These are phyloP conservation scores for Lagopus leucura DNA, from an alignment of 2,113 vertebrate genomes.

Conservation along the genomic window DNA sequence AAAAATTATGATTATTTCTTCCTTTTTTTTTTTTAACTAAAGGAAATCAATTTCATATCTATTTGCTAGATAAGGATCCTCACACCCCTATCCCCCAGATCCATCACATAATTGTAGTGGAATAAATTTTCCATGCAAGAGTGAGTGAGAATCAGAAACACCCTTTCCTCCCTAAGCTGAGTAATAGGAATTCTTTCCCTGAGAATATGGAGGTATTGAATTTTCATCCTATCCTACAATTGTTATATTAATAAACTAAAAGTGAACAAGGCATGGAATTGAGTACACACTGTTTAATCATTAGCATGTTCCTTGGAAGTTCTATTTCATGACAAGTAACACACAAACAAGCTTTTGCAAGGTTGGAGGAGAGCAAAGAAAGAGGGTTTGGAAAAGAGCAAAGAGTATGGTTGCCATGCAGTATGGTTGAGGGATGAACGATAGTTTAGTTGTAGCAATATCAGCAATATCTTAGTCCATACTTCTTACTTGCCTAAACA, in stretches of 20 bases:
- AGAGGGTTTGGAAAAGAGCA: neutral
- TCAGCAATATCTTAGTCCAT: neutral
- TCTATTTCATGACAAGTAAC: neutral
- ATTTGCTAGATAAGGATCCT: neutral
- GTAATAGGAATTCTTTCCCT: neutral
- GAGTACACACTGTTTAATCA: neutral
- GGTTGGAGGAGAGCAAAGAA: neutral
- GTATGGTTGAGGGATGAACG: neutral
- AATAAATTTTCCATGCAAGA: neutral
- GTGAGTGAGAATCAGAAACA: neutral
- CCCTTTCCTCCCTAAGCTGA: neutral
- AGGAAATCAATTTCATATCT: neutral
- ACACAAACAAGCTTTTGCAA: neutral
- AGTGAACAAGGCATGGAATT: neutral
- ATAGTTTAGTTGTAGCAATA: accelerated
- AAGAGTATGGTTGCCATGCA: neutral
- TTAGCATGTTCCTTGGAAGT: neutral
- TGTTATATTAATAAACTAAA: neutral
- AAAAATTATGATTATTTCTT: neutral
- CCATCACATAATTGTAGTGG: neutral
- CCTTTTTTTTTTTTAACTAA: neutral
- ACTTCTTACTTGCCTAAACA: neutral
- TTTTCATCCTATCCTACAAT: neutral
- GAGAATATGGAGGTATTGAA: neutral
- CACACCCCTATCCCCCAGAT: neutral